phyloP scores from a whole-genome alignment of 35 echinoderm and acorn worm genomes.

The Holothuria glaberrima region DNA sequence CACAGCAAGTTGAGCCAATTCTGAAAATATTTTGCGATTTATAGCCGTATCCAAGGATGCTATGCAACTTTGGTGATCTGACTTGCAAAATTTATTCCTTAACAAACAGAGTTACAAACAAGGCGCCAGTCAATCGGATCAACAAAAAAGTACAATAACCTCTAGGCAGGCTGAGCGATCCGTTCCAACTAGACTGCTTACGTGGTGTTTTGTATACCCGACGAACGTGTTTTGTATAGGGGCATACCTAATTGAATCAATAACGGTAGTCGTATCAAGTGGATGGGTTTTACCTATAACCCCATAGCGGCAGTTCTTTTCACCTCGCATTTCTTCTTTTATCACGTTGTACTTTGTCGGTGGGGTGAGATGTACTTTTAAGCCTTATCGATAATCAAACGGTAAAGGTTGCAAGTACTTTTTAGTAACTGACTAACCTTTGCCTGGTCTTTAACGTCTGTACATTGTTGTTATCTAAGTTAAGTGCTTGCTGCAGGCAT shows the following conservation, averaged over 20 bases:
- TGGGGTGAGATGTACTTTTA: conserved; percentile 39
- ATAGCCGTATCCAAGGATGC: too few relatives aligned
- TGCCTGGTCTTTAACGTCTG: too few relatives aligned
- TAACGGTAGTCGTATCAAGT: neutral
- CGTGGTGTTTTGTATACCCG: conserved; percentile 23
- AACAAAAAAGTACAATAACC: conserved; percentile 49
- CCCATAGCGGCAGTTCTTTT: neutral
- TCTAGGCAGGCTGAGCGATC: neutral
- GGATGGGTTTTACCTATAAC: conserved; percentile 24
- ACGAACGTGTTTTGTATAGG: neutral
- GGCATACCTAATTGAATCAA: conserved; percentile 16
- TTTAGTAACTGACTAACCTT: neutral
- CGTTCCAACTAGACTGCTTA: neutral
- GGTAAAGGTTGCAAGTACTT: conserved; percentile 13
- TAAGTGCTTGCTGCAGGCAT: too few relatives aligned
- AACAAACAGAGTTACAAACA: too few relatives aligned
- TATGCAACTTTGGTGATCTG: too few relatives aligned
- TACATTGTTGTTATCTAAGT: too few relatives aligned
- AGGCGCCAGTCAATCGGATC: neutral
- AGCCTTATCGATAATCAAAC: neutral
- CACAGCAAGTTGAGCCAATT: too few relatives aligned
- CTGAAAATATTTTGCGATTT: too few relatives aligned
- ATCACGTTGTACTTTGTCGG: neutral
- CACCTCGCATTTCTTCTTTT: neutral
- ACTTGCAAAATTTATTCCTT: too few relatives aligned